Evolutionary conservation across 2,888 invertebrate genomes (phyloP).

Genomic region (Pristionchus entomophagus): DNA sequence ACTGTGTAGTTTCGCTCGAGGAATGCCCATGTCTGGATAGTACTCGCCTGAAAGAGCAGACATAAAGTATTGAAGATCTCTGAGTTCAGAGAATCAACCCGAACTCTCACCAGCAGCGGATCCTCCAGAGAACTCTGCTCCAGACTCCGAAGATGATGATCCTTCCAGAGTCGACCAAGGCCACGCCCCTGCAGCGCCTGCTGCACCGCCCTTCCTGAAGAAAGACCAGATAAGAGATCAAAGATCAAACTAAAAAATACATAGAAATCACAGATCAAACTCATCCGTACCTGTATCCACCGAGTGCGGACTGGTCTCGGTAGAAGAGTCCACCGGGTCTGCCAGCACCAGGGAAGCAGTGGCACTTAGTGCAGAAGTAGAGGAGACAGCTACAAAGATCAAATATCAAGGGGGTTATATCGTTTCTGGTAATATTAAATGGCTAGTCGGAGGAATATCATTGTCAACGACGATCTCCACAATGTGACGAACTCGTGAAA

Average conservation of each 20-base stretch:
- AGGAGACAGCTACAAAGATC: slow-evolving; percentile 65
- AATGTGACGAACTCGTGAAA: too few species aligned
- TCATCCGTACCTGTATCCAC: slow-evolving; percentile 43
- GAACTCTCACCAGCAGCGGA: slow-evolving; percentile 5
- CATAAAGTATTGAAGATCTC: not conserved
- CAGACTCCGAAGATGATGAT: slow-evolving; percentile 71
- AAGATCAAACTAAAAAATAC: not conserved
- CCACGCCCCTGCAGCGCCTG: slow-evolving; percentile 71
- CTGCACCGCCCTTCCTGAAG: slow-evolving; percentile 55
- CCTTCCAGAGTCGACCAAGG: slow-evolving; percentile 75
- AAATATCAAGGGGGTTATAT: not conserved
- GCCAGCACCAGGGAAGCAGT: slow-evolving; percentile 67
- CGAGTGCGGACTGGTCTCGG: slow-evolving; percentile 4
- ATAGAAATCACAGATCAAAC: not conserved
- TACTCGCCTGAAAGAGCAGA: slow-evolving; percentile 63
- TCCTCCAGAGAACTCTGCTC: slow-evolving; percentile 67
- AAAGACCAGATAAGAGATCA: not conserved
- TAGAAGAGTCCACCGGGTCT: slow-evolving; percentile 49
- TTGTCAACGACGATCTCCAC: too few species aligned
- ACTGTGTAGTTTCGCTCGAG: slow-evolving; percentile 74
- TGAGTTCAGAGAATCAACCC: not conserved
- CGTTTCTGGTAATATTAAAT: too few species aligned
- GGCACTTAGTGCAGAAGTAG: slow-evolving; percentile 74
- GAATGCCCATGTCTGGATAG: slow-evolving; percentile 74
- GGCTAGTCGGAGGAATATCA: too few species aligned